Evolutionary conservation across 2,113 vertebrate genomes (phyloP).

Genomic region (Hemicordylus capensis): DNA sequence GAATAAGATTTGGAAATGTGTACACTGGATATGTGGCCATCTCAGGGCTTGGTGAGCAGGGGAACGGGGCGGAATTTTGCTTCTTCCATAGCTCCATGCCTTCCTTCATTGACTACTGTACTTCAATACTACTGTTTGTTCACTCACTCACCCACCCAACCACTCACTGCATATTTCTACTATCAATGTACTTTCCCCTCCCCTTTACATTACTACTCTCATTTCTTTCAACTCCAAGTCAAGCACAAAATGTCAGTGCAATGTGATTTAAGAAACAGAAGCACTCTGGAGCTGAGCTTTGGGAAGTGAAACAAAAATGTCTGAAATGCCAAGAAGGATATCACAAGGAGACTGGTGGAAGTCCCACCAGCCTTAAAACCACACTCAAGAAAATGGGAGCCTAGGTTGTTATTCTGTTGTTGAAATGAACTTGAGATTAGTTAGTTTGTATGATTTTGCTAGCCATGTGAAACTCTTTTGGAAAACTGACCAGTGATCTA

Average conservation of each 20-base stretch:
- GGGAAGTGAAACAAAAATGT: not conserved
- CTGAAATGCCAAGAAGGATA: not conserved
- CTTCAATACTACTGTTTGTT: not conserved
- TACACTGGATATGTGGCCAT: too few species aligned
- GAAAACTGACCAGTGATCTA: too few species aligned
- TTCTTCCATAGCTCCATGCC: too few species aligned
- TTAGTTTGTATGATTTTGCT: slow-evolving; percentile 1
- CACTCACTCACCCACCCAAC: too few species aligned
- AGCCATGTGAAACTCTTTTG: not conserved
- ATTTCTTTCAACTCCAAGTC: not conserved
- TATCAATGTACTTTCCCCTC: too few species aligned
- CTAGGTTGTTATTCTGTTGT: not conserved
- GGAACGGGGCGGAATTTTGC: too few species aligned
- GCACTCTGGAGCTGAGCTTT: not conserved
- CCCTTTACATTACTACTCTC: not conserved
- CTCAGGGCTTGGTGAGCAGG: too few species aligned
- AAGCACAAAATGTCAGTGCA: not conserved
- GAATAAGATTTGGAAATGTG: too few species aligned
- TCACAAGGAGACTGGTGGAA: not conserved
- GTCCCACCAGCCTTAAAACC: not conserved
- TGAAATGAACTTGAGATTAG: slow-evolving; percentile 5
- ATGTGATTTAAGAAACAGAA: not conserved
- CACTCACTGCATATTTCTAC: not conserved
- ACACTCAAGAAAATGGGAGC: not conserved
- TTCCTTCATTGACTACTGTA: not conserved